Evolutionary conservation across 2,113 vertebrate species (phyloP).

Genomic region (Clarias macrocephalus): DNA sequence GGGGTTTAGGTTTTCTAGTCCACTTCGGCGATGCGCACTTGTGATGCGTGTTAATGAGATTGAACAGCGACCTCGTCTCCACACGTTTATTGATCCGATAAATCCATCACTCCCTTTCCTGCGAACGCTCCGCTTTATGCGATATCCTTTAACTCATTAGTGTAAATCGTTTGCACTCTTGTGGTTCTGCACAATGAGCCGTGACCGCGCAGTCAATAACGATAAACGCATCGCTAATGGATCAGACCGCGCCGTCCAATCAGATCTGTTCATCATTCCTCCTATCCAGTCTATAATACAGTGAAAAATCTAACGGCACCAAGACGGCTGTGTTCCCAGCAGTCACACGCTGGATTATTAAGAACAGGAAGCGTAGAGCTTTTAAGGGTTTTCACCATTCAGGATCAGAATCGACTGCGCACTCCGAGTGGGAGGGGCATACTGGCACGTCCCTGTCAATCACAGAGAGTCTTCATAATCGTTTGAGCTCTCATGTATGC

Average conservation of each 20-base stretch:
- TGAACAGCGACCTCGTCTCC: background rate
- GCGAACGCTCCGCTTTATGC: background rate
- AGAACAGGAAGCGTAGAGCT: background rate
- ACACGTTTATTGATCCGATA: slow-evolving; percentile 6
- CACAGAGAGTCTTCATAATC: background rate
- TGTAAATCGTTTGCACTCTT: slow-evolving; percentile 6
- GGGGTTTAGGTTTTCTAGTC: background rate
- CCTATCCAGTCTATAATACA: background rate
- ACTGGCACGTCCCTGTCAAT: background rate
- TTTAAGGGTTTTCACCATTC: background rate
- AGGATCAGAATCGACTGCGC: background rate
- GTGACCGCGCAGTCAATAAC: slow-evolving; percentile 1
- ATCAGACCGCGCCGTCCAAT: background rate
- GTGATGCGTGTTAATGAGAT: background rate
- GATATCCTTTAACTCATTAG: slow-evolving; percentile 5
- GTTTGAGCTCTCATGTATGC: background rate
- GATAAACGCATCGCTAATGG: background rate
- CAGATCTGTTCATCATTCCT: background rate
- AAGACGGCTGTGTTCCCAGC: background rate
- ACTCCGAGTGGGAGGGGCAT: background rate
- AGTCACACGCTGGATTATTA: background rate
- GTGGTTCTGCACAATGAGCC: background rate
- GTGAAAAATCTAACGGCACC: background rate
- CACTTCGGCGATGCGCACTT: background rate
- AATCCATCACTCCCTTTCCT: background rate